phyloP scores from a whole-genome alignment of 2,113 vertebrate species.

The Channa argus region DNA sequence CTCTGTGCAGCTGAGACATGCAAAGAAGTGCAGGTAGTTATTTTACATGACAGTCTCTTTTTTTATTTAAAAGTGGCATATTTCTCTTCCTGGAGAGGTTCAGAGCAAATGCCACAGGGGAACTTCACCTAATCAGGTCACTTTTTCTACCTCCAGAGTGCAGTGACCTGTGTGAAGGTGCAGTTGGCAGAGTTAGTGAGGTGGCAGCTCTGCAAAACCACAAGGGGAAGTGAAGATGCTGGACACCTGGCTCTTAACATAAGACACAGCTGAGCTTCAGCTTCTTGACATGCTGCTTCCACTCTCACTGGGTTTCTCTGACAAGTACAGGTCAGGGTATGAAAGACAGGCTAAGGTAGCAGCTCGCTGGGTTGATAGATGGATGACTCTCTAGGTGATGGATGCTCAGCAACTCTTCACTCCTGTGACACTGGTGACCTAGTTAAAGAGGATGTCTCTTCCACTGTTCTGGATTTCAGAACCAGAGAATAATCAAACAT shows the following conservation, averaged over 20 bases:
- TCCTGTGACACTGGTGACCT: conserved; percentile 65
- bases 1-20: conserved; percentile 83
- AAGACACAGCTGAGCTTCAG: conserved; percentile 40
- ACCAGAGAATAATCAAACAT: conserved; percentile 10
- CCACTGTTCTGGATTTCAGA: conserved; percentile 26
- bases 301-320: conserved; percentile 34
- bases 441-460: conserved; percentile 68
- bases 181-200: not conserved
- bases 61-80: conserved; percentile 10
- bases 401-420: conserved; percentile 69
- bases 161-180: conserved; percentile 35
- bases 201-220: conserved; percentile 2
- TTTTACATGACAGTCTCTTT: conserved; percentile 62
- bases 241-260: conserved; percentile 31
- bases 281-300: conserved; percentile 30
- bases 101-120: conserved; percentile 2
- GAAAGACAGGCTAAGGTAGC: conserved; percentile 52
- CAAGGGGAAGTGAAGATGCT: conserved; percentile 35
- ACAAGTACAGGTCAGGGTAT: conserved; percentile 67
- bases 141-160: conserved; percentile 35
- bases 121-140: conserved; percentile 59
- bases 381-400: conserved; percentile 71
- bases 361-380: conserved; percentile 67
- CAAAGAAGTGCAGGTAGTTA: conserved; percentile 73
- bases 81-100: conserved; percentile 45